A percentile compares a stretch with the other conserved stretches of the same genome.
These are phyloP conservation scores for Bombus breviceps DNA, from an alignment of 1,140 invertebrate genomes.

Conservation along the genomic window DNA sequence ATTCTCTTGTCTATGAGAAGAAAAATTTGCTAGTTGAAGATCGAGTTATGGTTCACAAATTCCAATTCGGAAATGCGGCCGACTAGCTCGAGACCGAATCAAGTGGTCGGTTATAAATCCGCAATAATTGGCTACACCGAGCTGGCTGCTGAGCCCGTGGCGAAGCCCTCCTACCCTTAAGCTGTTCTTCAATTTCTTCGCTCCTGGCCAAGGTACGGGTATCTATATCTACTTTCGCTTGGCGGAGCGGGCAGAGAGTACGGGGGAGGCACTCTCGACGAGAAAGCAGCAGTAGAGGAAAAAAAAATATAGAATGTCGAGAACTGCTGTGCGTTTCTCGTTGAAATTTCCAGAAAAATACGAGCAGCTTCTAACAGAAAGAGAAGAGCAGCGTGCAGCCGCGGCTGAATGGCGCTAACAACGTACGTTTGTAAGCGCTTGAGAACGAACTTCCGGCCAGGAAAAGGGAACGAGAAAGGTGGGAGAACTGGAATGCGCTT, in stretches of 20 bases:
- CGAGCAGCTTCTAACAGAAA: conserved; percentile 55
- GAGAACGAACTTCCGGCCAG: conserved; percentile 65
- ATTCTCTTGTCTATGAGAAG: conserved; percentile 2
- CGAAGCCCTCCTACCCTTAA: conserved; percentile 67
- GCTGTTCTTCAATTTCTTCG: conserved; percentile 77
- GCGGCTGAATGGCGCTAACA: conserved; percentile 67
- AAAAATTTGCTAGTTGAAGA: conserved; percentile 41
- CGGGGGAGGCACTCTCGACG: conserved; percentile 19
- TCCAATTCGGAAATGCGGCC: conserved; percentile 58
- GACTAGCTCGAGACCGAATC: conserved; percentile 67
- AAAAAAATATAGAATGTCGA: conserved; percentile 57
- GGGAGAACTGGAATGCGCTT: conserved; percentile 62
- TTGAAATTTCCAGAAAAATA: conserved; percentile 71
- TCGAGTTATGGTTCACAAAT: conserved; percentile 54
- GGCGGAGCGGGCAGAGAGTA: conserved; percentile 7
- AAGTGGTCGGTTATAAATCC: conserved; percentile 80
- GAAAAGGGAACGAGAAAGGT: conserved; percentile 14
- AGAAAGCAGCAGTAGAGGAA: neutral
- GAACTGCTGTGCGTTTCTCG: conserved; percentile 52
- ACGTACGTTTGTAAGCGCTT: conserved; percentile 65
- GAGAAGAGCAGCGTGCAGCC: conserved; percentile 52
- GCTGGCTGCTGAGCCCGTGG: conserved; percentile 68
- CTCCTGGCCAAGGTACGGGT: conserved; percentile 55
- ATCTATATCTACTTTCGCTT: conserved; percentile 56
- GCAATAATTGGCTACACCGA: conserved; percentile 80